phyloP scores from a whole-genome alignment of 2,113 vertebrate species.

The Hemibagrus wyckioides region DNA sequence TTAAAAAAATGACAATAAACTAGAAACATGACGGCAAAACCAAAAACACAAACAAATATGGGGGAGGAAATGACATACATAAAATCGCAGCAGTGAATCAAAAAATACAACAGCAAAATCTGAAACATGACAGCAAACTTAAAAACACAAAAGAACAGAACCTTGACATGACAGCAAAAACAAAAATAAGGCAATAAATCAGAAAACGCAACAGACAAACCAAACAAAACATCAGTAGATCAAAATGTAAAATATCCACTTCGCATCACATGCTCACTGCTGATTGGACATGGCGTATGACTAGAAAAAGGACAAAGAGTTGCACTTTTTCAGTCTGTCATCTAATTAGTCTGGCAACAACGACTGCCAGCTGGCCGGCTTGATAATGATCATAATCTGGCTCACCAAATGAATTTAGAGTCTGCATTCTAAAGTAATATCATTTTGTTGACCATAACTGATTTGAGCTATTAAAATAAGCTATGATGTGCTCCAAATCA shows the following conservation, averaged over 20 bases:
- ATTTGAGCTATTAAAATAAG: background rate
- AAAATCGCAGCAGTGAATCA: too few species aligned
- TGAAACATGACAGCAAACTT: background rate
- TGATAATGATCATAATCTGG: background rate
- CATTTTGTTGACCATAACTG: background rate
- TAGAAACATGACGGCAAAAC: too few species aligned
- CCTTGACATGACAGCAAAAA: too few species aligned
- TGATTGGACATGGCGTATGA: background rate
- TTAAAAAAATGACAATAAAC: too few species aligned
- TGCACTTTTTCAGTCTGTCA: background rate
- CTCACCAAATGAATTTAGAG: background rate
- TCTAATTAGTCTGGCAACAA: background rate
- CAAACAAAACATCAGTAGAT: background rate
- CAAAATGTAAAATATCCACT: background rate
- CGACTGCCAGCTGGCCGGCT: background rate
- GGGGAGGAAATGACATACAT: too few species aligned
- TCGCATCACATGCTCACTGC: background rate
- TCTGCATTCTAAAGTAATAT: background rate
- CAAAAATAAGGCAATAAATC: background rate
- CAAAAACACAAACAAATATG: too few species aligned
- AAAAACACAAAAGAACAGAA: background rate
- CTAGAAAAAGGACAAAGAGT: background rate
- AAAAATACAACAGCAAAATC: background rate
- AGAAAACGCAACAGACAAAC: background rate
- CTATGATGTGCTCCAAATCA: too few species aligned